Conservation (phyloP, 2,797 vertebrate species). For the Petrocephalus sullivani region DNA sequence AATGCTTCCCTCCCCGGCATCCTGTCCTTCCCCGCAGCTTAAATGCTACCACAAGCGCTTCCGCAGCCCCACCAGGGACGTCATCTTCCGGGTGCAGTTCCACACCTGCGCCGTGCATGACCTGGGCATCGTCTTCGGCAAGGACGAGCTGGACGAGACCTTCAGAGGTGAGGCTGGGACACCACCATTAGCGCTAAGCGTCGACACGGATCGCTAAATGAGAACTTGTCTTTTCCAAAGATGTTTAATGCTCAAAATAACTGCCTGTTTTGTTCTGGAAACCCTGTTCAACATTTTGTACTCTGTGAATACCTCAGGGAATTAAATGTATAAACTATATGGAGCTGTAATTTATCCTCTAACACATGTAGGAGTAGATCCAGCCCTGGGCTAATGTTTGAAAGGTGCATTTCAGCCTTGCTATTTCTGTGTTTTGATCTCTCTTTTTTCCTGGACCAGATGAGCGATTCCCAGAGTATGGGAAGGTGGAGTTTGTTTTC, state of each 20-base stretch:
- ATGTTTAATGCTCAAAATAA: background rate
- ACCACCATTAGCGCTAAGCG: background rate
- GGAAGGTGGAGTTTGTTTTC: constrained; percentile 96
- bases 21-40: constrained; percentile 58
- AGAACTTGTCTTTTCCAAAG: background rate
- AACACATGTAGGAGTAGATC: background rate
- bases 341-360: constrained; percentile 8
- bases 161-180: constrained; percentile 75
- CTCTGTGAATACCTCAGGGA: background rate
- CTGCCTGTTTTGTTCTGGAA: background rate
- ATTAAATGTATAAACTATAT: background rate
- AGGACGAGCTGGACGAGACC: constrained; percentile 90
- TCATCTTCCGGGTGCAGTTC: constrained; percentile 94
- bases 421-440: constrained; percentile 11
- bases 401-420: background rate
- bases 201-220: background rate
- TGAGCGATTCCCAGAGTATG: constrained; percentile 92
- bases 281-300: background rate
- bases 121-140: constrained; percentile 83
- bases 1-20: background rate
- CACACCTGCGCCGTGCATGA: constrained; percentile 95
- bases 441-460: constrained; percentile 57
- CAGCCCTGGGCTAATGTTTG: background rate
- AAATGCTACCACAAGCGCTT: constrained; percentile 98
- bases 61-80: constrained; percentile 79